Conservation (phyloP, 2,797 vertebrate genomes). For the Alectoris magna region DNA sequence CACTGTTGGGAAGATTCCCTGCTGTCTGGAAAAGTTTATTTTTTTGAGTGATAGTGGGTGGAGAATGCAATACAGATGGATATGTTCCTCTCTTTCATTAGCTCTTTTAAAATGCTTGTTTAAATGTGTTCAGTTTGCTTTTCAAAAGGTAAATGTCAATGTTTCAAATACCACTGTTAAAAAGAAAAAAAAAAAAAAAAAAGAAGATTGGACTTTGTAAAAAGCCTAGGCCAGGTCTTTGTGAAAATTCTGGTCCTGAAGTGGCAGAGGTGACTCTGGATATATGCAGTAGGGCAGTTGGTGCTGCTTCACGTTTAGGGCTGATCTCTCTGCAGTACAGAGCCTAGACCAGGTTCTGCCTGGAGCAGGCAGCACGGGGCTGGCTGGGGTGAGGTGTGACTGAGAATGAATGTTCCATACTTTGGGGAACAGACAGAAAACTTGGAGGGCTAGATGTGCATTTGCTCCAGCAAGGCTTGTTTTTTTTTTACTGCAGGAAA, state of each 20-base stretch:
- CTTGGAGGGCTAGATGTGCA: background rate
- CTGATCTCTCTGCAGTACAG: background rate
- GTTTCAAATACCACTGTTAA: background rate
- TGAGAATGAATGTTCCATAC: background rate
- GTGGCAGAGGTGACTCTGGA: background rate
- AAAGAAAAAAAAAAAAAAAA: background rate
- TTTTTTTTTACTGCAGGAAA: background rate
- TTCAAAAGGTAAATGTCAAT: slow-evolving; percentile 24
- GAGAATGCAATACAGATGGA: background rate
- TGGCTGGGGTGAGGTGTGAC: background rate
- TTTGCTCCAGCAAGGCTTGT: background rate
- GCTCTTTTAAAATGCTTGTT: slow-evolving; percentile 21
- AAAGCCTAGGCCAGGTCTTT: background rate
- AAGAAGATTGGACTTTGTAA: background rate
- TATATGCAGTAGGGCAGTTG: background rate
- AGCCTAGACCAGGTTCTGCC: background rate
- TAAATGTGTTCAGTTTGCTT: slow-evolving; percentile 13
- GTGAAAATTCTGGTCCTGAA: slow-evolving; percentile 7
- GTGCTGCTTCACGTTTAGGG: background rate
- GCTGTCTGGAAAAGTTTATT: slow-evolving; percentile 9
- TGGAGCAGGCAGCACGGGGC: background rate
- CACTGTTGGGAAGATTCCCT: background rate
- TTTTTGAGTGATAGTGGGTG: background rate
- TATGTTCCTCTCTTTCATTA: slow-evolving; percentile 18
- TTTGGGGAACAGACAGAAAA: background rate